A percentile compares a stretch with the other conserved stretches of the same genome.
These are phyloP conservation scores for Drosophila colorata DNA, from an alignment of 2,888 invertebrate species.

Conservation along the genomic window DNA sequence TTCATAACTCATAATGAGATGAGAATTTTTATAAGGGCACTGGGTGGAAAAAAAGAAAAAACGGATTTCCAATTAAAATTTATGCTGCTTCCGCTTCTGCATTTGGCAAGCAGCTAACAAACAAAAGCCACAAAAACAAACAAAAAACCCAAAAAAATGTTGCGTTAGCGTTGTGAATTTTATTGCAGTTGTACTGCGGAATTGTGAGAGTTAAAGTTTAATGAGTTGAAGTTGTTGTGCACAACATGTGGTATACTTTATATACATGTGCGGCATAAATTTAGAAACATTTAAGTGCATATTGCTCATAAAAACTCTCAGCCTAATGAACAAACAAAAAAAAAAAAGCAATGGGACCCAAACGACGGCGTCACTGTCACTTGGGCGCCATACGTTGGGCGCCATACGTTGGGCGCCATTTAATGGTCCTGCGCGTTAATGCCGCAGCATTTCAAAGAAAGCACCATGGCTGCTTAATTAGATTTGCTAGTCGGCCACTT, in stretches of 20 bases:
- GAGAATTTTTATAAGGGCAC: slow-evolving; percentile 25
- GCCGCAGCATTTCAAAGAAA: slow-evolving; percentile 27
- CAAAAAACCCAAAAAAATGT: not conserved
- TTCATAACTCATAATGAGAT: slow-evolving; percentile 67
- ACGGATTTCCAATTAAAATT: slow-evolving; percentile 75
- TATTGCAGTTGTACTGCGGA: slow-evolving; percentile 35
- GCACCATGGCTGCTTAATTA: slow-evolving; percentile 67
- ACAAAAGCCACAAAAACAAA: slow-evolving; percentile 25
- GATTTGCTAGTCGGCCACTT: slow-evolving; percentile 64
- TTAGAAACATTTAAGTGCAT: slow-evolving; percentile 54
- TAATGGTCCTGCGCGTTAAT: slow-evolving; percentile 65
- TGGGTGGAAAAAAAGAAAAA: slow-evolving; percentile 11
- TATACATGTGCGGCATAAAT: slow-evolving; percentile 40
- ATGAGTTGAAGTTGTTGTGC: slow-evolving; percentile 22
- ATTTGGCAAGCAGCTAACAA: slow-evolving; percentile 39
- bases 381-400: slow-evolving; percentile 24
- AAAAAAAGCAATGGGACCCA: slow-evolving; percentile 53
- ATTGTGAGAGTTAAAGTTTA: slow-evolving; percentile 15
- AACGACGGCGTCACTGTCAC: slow-evolving; percentile 22
- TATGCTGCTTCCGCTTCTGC: slow-evolving; percentile 58
- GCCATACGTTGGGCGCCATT: slow-evolving; percentile 45
- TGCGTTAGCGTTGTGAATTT: slow-evolving; percentile 40
- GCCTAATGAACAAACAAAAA: slow-evolving; percentile 44
- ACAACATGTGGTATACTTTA: slow-evolving; percentile 69
- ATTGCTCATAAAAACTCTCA: slow-evolving; percentile 47